phyloP scores from a whole-genome alignment of 2,888 invertebrate species.

The Kryphioiulus occultus region DNA sequence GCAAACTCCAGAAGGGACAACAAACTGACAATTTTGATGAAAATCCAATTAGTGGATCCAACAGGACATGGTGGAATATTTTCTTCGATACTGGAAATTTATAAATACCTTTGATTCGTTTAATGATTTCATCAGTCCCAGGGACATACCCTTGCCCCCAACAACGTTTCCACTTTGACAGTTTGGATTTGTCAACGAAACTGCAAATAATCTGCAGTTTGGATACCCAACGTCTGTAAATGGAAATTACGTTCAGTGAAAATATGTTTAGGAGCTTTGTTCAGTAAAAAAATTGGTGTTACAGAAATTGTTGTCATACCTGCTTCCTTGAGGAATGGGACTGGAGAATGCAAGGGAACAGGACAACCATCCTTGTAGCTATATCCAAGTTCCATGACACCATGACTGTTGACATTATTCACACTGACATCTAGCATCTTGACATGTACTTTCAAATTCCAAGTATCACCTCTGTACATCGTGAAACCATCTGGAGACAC shows the following conservation, averaged over 20 bases:
- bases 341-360: background rate
- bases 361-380: constrained; percentile 31
- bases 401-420: background rate
- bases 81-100: background rate
- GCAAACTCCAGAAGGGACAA: constrained; percentile 76
- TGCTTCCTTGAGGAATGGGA: background rate
- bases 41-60: background rate
- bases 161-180: constrained; percentile 69
- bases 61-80: background rate
- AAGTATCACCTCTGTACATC: background rate
- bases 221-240: background rate
- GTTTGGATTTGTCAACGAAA: constrained; percentile 53
- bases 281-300: too few relatives aligned
- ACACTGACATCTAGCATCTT: background rate
- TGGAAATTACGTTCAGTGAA: background rate
- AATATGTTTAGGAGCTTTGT: too few relatives aligned
- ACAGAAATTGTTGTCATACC: background rate
- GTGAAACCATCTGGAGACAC: background rate
- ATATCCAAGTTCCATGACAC: constrained; percentile 28
- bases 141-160: constrained; percentile 81
- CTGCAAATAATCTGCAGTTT: background rate
- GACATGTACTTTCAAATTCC: background rate
- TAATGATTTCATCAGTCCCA: constrained; percentile 69
- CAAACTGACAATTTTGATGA: constrained; percentile 61
- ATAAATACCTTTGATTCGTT: background rate